Evolutionary conservation across 2,888 invertebrate species (phyloP).

Genomic region (Pollenia labialis): DNA sequence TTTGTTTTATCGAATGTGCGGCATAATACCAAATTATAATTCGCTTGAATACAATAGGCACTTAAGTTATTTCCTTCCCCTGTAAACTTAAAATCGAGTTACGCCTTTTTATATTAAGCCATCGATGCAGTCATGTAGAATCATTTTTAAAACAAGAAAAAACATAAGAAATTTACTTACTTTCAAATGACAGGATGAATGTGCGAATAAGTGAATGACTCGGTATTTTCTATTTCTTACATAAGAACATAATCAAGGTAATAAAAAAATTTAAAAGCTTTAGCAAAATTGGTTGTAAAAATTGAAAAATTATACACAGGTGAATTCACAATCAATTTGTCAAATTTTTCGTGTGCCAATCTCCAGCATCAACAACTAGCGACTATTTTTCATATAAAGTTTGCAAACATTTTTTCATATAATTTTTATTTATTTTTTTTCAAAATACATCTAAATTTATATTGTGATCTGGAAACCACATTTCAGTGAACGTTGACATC

Average conservation of each 20-base stretch:
- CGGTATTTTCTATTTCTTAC: neutral
- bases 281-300: conserved; percentile 35
- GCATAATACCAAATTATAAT: too few relatives aligned
- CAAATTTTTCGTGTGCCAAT: neutral
- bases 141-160: neutral
- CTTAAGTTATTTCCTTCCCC: too few relatives aligned
- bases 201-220: conserved; percentile 32
- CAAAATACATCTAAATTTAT: neutral
- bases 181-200: too few relatives aligned
- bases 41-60: too few relatives aligned
- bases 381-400: neutral
- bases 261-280: conserved; percentile 12
- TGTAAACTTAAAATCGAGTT: too few relatives aligned
- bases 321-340: conserved; percentile 65
- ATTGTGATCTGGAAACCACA: conserved; percentile 44
- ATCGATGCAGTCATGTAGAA: too few relatives aligned
- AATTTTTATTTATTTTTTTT: neutral
- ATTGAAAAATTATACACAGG: conserved; percentile 59
- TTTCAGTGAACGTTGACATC: neutral
- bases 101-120: too few relatives aligned
- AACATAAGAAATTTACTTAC: neutral
- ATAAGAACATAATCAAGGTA: neutral
- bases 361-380: neutral
- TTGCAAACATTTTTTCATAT: neutral
- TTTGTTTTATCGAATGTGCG: too few relatives aligned